phyloP scores from a whole-genome alignment of 2,888 invertebrate species.

The Melieria crassipennis region DNA sequence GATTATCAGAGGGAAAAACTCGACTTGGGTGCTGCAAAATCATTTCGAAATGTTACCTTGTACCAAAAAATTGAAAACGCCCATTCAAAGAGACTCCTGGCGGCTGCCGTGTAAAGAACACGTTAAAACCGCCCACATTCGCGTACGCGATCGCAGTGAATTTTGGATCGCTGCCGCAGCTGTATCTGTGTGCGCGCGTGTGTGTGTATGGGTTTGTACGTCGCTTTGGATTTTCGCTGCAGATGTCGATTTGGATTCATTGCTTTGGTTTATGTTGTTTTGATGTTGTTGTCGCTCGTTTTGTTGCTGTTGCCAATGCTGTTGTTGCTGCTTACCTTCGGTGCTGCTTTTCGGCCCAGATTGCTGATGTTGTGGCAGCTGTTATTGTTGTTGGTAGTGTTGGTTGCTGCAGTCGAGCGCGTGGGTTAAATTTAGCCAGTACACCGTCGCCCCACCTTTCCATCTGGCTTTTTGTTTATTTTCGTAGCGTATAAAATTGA shows the following conservation, averaged over 20 bases:
- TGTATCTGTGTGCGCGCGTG: neutral
- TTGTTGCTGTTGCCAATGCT: conserved; percentile 9
- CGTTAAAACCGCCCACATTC: conserved; percentile 26
- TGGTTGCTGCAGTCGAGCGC: neutral
- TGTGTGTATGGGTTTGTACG: conserved; percentile 5
- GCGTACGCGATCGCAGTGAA: neutral
- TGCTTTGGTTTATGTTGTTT: conserved; percentile 21
- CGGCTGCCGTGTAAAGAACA: neutral
- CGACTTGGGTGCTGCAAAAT: too few relatives aligned
- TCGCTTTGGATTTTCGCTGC: conserved; percentile 9
- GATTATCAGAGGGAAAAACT: too few relatives aligned
- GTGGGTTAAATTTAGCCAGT: conserved; percentile 36
- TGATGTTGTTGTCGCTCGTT: conserved; percentile 10
- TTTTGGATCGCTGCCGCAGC: neutral
- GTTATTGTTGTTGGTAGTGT: too few relatives aligned
- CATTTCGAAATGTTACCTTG: too few relatives aligned
- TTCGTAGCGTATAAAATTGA: too few relatives aligned
- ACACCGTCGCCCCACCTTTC: neutral
- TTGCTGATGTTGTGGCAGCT: too few relatives aligned
- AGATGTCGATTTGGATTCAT: conserved; percentile 16
- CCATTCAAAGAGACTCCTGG: too few relatives aligned
- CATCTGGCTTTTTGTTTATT: too few relatives aligned
- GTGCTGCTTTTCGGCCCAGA: too few relatives aligned
- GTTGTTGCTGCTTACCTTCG: too few relatives aligned
- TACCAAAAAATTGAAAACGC: too few relatives aligned